Base-by-base conservation (phyloP, 2,888 invertebrate species). In the Acronicta alni region DNA sequence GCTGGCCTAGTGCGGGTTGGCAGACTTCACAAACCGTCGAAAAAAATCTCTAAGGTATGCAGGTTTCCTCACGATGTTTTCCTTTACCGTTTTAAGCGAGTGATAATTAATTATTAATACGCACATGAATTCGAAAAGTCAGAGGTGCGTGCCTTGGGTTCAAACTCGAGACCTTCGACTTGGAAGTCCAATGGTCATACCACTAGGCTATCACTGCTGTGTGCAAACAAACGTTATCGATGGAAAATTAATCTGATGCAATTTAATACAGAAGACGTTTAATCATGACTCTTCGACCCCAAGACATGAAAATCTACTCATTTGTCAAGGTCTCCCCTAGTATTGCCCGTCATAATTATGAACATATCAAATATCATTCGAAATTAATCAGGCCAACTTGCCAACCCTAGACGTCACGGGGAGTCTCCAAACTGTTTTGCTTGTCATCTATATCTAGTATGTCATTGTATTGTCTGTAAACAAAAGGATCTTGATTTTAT, bases 321-420 rank as follows among this genome's bases (percentile, higher is more conserved):
- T 93, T 93, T 89, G 91, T 93, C 90, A 87, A 86, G 72, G 75
- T 82, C 87, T 88, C 88, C 91, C 87, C 82, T 77, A 80, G 77
- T 77, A 80, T 80, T 72, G 77, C 76, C 83, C 81, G 84, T 88
- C 89, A 88, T 88, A n/a, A n/a, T n/a, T n/a, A 89, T 78, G 86
- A 88, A 90, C 89, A 85, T 92, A 92, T 92, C 91, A 91, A 91
- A 92, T 92, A 89, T 91, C 91, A 91, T 86, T 89, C 75, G 87
- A 90, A 90, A 92, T 92, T 91, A 91, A 92, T 92, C 90, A 88
- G 79, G 79, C 80, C 78, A 83, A 80, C 80, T 83, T 56, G 78
- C 61, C 71, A 75, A 77, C 79, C 68, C 67, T 65, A 65, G 67
- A 65, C 67, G 69, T 78, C 72, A 77, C 76, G 80, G 83, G 77